Evolutionary conservation across 2,888 invertebrate species (phyloP).

Genomic region (Epistrophella euchroma): DNA sequence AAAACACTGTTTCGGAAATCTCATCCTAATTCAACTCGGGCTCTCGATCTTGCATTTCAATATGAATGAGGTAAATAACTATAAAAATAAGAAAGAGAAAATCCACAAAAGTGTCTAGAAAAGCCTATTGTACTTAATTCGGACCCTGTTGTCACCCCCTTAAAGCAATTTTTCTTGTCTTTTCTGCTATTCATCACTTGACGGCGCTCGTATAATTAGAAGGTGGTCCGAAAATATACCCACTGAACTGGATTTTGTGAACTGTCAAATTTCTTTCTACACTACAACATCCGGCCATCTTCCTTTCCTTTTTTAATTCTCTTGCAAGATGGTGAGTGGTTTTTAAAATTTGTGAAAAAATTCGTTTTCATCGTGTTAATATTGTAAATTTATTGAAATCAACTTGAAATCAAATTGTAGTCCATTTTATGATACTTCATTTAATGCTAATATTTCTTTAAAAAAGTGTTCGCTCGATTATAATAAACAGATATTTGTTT

Average conservation of each 20-base stretch:
- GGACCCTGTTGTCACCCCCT: not conserved
- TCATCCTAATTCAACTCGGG: no score
- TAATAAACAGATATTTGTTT: not conserved
- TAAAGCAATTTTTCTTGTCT: not conserved
- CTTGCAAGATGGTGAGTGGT: slow-evolving; percentile 84
- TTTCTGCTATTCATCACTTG: not conserved
- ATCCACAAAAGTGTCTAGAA: no score
- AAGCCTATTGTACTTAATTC: no score
- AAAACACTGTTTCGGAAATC: no score
- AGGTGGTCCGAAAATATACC: slow-evolving; percentile 1
- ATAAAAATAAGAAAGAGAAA: no score
- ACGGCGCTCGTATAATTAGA: slow-evolving; percentile 30
- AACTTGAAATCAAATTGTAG: slow-evolving; percentile 38
- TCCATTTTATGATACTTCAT: not conserved
- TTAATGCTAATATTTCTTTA: slow-evolving; percentile 13
- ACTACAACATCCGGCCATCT: slow-evolving; percentile 79
- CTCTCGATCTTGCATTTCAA: no score
- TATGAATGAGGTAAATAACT: no score
- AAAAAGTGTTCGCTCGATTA: not conserved
- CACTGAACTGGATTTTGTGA: slow-evolving; percentile 42
- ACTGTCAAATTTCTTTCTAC: slow-evolving; percentile 57
- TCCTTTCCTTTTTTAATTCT: slow-evolving; percentile 82
- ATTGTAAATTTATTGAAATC: slow-evolving; percentile 54
- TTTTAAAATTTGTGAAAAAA: slow-evolving; percentile 77
- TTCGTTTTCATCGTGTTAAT: slow-evolving; percentile 78